phyloP scores from a whole-genome alignment of 1,140 invertebrate species.

The Drosophila santomea region DNA sequence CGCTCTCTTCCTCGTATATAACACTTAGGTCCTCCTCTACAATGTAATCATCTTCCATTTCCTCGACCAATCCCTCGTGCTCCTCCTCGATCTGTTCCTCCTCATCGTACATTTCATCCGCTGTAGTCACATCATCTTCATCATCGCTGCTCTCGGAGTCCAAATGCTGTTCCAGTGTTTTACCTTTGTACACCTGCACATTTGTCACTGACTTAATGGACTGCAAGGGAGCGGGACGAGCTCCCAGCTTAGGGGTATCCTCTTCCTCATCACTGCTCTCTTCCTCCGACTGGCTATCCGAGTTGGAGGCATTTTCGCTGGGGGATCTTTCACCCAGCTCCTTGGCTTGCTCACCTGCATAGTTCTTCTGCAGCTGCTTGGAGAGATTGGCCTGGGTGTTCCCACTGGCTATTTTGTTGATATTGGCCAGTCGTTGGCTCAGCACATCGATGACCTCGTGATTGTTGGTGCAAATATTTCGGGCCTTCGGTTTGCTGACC shows the following conservation, averaged over 20 bases:
- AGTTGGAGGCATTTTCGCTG: constrained; percentile 70
- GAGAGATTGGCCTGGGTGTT: constrained; percentile 68
- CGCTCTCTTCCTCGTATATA: constrained; percentile 86
- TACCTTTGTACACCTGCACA: constrained; percentile 84
- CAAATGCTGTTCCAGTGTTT: constrained; percentile 26
- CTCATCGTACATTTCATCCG: constrained; percentile 76
- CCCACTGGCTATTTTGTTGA: constrained; percentile 64
- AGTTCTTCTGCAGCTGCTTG: constrained; percentile 73
- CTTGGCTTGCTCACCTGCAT: constrained; percentile 79
- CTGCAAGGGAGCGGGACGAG: constrained; percentile 65
- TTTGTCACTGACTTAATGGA: constrained; percentile 86
- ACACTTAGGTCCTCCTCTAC: constrained; percentile 85
- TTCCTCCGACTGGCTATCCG: constrained; percentile 39
- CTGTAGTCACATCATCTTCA: constrained; percentile 63
- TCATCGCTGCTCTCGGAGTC: constrained; percentile 46
- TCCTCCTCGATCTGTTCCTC: constrained; percentile 69
- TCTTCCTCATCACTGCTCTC: constrained; percentile 63
- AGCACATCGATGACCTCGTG: constrained; percentile 75
- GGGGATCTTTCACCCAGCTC: constrained; percentile 69
- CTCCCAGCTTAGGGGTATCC: constrained; percentile 66
- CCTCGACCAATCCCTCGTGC: constrained; percentile 54
- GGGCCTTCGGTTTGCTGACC: constrained; percentile 40
- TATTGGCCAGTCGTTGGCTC: constrained; percentile 65
- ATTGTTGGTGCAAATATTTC: constrained; percentile 63
- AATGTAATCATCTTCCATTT: constrained; percentile 63